These are phyloP conservation scores for Pegoplata infirma DNA, from an alignment of 2,888 invertebrate species.

Conservation along the genomic window DNA sequence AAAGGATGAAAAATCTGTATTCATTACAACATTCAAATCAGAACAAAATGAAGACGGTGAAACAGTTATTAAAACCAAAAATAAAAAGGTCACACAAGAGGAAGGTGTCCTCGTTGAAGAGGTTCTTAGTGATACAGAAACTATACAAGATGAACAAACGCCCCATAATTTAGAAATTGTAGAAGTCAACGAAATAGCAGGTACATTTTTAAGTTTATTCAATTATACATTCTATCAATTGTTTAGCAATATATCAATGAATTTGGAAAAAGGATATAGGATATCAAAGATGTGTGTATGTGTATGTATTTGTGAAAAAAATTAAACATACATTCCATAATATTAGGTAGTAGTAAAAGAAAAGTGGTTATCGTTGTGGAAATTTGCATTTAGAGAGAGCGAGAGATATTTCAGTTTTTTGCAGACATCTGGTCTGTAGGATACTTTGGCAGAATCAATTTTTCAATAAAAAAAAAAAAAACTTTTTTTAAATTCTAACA, in stretches of 20 bases:
- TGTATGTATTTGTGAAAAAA: background rate
- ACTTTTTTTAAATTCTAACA: no score
- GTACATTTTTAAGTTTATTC: slow-evolving; percentile 68
- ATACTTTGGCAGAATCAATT: no score
- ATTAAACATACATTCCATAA: no score
- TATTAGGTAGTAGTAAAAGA: no score
- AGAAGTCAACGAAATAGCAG: slow-evolving; percentile 75
- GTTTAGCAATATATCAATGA: background rate
- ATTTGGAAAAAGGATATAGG: background rate
- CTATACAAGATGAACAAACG: slow-evolving; percentile 67
- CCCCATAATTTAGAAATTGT: slow-evolving; percentile 74
- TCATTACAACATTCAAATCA: slow-evolving; percentile 78
- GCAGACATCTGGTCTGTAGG: no score
- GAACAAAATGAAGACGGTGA: slow-evolving; percentile 76
- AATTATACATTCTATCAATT: background rate
- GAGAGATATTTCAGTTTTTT: no score
- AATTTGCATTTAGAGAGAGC: no score
- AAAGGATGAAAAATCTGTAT: slow-evolving; percentile 76
- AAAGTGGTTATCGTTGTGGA: no score
- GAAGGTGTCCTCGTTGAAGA: slow-evolving; percentile 76
- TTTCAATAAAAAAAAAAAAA: no score
- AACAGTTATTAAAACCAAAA: slow-evolving; percentile 75
- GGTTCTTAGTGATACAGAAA: slow-evolving; percentile 76
- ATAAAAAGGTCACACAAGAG: slow-evolving; percentile 74
- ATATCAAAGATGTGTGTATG: background rate